A percentile compares a stretch with the other conserved stretches of the same genome.
phyloP scores from a whole-genome alignment of 2,797 vertebrate genomes.

The Iguana delicatissima region DNA sequence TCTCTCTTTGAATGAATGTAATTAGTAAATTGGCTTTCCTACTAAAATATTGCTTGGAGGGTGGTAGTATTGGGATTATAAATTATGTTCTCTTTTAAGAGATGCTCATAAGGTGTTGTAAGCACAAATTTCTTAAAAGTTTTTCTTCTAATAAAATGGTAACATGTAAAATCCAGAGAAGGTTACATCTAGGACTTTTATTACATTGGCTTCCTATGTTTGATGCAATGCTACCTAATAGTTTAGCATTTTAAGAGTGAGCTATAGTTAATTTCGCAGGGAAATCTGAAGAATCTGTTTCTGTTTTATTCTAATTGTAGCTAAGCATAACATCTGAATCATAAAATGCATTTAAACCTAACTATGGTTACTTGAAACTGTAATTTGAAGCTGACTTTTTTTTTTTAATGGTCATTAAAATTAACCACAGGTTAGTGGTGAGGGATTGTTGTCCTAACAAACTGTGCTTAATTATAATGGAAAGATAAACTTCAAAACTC shows the following conservation, averaged over 20 bases:
- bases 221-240: neutral
- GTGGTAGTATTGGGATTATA: constrained; percentile 65
- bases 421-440: neutral
- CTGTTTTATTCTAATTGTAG: neutral
- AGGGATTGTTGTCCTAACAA: neutral
- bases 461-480: neutral
- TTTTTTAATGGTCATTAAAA: too few relatives aligned
- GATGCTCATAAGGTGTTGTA: constrained; percentile 62
- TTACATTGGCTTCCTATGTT: neutral
- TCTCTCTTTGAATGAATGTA: constrained; percentile 74
- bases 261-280: neutral
- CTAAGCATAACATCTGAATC: neutral
- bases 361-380: neutral
- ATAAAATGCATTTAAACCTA: neutral
- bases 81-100: constrained; percentile 68
- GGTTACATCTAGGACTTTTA: neutral
- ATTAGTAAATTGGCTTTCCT: constrained; percentile 81
- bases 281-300: neutral
- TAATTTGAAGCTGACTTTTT: neutral
- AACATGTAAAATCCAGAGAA: neutral
- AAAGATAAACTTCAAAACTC: too few relatives aligned
- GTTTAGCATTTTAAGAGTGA: neutral
- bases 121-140: constrained; percentile 70
- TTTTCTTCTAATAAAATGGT: constrained; percentile 28
- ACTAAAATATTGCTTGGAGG: constrained; percentile 74